Evolutionary conservation across 2,797 vertebrate species (phyloP).

Genomic region (Urocyon cinereoargenteus): DNA sequence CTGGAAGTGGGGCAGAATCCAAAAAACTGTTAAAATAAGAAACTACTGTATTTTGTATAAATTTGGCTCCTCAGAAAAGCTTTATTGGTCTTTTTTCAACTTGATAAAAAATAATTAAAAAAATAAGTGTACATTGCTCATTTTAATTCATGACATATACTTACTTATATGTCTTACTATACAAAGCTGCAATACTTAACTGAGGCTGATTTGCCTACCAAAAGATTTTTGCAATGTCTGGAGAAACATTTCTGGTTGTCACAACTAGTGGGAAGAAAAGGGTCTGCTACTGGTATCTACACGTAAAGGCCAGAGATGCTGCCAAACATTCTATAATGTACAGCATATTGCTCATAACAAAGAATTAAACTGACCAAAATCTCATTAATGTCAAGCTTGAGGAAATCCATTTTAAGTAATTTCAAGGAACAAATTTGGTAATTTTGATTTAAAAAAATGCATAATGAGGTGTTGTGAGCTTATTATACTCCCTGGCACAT

Average conservation of each 20-base stretch:
- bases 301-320: not conserved
- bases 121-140: slow-evolving; percentile 45
- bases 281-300: not conserved
- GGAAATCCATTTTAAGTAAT: not conserved
- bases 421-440: not conserved
- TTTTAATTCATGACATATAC: slow-evolving; percentile 56
- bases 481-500: not conserved
- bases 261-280: not conserved
- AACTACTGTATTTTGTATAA: not conserved
- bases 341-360: not conserved
- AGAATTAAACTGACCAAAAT: not conserved
- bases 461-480: not conserved
- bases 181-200: slow-evolving; percentile 2
- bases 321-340: not conserved
- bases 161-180: not conserved
- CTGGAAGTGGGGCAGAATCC: not conserved
- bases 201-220: not conserved
- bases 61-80: slow-evolving; percentile 51
- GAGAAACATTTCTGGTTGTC: slow-evolving; percentile 1
- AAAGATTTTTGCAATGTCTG: not conserved
- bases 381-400: not conserved
- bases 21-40: slow-evolving; percentile 19
- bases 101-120: slow-evolving; percentile 54
- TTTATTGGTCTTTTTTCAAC: slow-evolving; percentile 49
- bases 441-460: not conserved